Conservation (phyloP, 2,113 vertebrate genomes). For the Empidonax traillii region DNA sequence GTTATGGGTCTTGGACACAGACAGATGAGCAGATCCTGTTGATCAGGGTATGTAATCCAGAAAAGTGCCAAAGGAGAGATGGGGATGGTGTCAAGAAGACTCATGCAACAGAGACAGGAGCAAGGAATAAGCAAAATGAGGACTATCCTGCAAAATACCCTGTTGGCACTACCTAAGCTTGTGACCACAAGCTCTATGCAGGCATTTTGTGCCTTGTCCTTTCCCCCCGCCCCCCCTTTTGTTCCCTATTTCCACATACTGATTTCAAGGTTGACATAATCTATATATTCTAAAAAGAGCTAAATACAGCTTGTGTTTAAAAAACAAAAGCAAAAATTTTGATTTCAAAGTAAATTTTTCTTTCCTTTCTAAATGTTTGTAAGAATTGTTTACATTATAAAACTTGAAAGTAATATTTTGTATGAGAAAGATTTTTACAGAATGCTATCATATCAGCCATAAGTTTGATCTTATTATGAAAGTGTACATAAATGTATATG, state of each 20-base stretch:
- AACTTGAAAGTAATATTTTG: background rate
- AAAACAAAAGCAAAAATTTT: background rate
- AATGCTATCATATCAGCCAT: constrained; percentile 28
- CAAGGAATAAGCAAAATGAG: background rate
- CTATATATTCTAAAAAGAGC: background rate
- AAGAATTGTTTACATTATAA: background rate
- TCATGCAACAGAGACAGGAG: background rate
- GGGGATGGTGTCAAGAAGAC: background rate
- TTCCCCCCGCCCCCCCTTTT: background rate
- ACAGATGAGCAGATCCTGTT: background rate
- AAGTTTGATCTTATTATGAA: constrained; percentile 40
- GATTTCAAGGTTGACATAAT: background rate
- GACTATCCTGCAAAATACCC: background rate
- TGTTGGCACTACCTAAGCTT: background rate
- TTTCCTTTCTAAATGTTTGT: constrained; percentile 43
- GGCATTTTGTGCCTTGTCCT: background rate
- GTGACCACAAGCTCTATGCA: background rate
- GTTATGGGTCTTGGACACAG: background rate
- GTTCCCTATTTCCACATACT: background rate
- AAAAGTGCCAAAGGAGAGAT: background rate
- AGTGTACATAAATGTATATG: constrained; percentile 10
- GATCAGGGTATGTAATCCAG: background rate
- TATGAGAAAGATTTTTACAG: background rate
- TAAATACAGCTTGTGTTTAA: background rate
- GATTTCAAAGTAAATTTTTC: constrained; percentile 23